Conservation (phyloP, 1,140 invertebrate species). For the Dreissena polymorpha region DNA sequence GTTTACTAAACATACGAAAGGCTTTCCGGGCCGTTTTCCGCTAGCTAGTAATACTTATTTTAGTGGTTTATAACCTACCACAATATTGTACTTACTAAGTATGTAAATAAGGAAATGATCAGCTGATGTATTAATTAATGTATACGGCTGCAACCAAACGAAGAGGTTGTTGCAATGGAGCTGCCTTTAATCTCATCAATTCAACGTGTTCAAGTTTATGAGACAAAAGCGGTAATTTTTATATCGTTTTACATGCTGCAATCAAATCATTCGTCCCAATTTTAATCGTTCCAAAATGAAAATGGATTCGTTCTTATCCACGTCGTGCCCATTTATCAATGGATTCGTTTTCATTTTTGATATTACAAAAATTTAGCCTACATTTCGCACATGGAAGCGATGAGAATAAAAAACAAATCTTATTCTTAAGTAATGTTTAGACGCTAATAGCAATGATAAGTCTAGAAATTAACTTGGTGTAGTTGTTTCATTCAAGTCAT, state of each 20-base stretch:
- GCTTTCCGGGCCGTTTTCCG: no score
- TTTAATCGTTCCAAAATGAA: neutral
- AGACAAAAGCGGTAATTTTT: constrained; percentile 50
- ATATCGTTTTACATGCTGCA: neutral
- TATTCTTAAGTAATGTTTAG: neutral
- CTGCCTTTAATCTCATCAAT: constrained; percentile 39
- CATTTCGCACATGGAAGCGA: neutral
- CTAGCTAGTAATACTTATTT: no score
- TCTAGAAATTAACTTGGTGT: neutral
- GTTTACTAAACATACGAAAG: no score
- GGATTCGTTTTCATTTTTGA: neutral
- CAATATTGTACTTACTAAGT: no score
- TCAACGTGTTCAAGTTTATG: constrained; percentile 42
- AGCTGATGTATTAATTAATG: no score
- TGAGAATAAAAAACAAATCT: neutral
- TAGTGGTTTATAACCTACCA: no score
- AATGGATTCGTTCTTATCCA: neutral
- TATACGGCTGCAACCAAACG: no score
- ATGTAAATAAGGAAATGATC: no score
- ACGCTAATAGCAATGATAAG: neutral
- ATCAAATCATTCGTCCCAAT: neutral
- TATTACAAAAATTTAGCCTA: neutral
- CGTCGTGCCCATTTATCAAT: neutral
- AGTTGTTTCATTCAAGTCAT: no score
- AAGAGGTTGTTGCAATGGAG: constrained; percentile 19